Base-by-base conservation (phyloP, 1,140 invertebrate genomes). In the Polypedilum vanderplanki region DNA sequence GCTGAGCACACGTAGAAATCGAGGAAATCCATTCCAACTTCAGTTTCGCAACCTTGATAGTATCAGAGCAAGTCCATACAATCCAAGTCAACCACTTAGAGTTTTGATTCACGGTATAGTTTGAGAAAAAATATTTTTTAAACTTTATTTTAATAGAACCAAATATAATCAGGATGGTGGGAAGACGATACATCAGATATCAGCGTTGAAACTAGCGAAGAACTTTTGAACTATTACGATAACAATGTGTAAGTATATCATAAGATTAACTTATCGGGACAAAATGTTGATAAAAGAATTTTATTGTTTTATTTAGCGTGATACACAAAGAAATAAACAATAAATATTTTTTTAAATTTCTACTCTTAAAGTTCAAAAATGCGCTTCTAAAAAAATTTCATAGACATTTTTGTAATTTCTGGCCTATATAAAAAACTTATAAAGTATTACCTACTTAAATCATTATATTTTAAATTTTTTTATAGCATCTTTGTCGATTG, bases 11-110 rank as follows among this genome's bases (percentile, higher is more conserved):
- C 17, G 65, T 18, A 22, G 20, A 70, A 70, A 70, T 22, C 17
- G 65, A 18, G 65, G 65, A 20, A 74, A 40, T 40, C 73, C 73
- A 41, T 18, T n/a, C 8, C 73, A 74, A 74, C 9, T 74, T 74
- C 7, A 10, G 12, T 74, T 74, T 24, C 73, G 73, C 22, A 74
- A 74, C 33, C 3, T 41, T n/a, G 73, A 74, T 15, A 18, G 3
- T 7, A 40, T 74, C 7, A 22, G 73, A 17, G 17, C 10, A 8
- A 74, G 73, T 40, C 40, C 40, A 7, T 74, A 8, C 17, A 12
- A 74, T 74, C 20, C 73, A 15, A n/a, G 4, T 33, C 12, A 22
- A n/a, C 73, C 73, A 74, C 24, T 24, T n/a, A 74, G 73, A 74
- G 22, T 74, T 40, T 41, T 74, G n/a, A 33, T 74, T 73, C 70